Base-by-base conservation (phyloP, 2,797 vertebrate genomes). In the Macrochelys suwanniensis region DNA sequence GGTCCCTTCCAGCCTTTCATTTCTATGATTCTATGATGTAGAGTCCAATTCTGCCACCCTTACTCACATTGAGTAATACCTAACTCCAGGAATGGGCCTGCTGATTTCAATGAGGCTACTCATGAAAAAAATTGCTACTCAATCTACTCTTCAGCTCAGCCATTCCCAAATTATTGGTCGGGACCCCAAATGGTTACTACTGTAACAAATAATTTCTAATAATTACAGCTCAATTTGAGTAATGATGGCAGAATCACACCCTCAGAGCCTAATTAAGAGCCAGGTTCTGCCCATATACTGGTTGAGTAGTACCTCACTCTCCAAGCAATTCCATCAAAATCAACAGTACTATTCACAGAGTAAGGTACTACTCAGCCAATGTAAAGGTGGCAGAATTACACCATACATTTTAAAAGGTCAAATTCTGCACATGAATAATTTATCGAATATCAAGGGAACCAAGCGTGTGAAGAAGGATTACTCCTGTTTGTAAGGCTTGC, bases 151-250 rank as follows among this genome's bases (percentile, higher is more conserved):
- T 93, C 25, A 56, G 4, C 87, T 26, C 11, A 76, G 25, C 37
- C 25, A 21, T 45, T 76, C 42, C 42, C 42, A 45, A 76, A 15
- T 7, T 25, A 11, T 76, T 42, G 23, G 71, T 76, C 25, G 1
- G 28, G 65, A 31, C n/a, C n/a, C n/a, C 65, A 68, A 68, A 68
- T 68, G 65, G 19, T 37, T 21, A 68, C n/a, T 37, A n/a, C 33
- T 65, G 17, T 68, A 68, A 93, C 54, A 97, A 97, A 95, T 95
- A 95, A 97, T 94, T 94, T 92, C 93, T 96, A 95, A 96, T 96
- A 97, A 97, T 96, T 68, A 68, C 65, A 97, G 91, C 65, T 92
- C 92, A 92, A 84, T 59, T 5, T 89, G 82, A 92, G 82, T 59
- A 91, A 96, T 91, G 96, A 47, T 96, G 95, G 95, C 53, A 93